Evolutionary conservation across 2,888 invertebrate species (phyloP), one percentile per base, ranked within the genome.

Genomic region (Buathra laborator): DNA sequence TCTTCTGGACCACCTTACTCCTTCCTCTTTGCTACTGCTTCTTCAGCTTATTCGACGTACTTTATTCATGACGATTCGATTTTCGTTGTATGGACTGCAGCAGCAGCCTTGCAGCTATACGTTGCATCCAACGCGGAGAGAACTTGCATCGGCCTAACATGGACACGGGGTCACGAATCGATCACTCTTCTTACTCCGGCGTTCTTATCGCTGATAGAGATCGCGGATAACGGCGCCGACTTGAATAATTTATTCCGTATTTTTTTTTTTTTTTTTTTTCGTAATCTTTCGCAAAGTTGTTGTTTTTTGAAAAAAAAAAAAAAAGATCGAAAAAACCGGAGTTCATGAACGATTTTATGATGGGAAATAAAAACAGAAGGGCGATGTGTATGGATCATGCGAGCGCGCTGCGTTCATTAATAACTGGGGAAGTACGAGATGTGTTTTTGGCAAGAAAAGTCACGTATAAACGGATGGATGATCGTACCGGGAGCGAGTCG

Each of bases 381-480:
- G 37, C 67, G 29, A 62, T 59, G 29, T 75, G 66, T 76, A 82
- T 72, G 79, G 66, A 71, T 84, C 66, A 72, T 72, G 64, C 62
- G 51, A 44, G 72, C 67, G 70, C 74, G 56, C 78, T 29, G 64
- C 86, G 87, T 91, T 92, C 91, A 92, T 92, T 92, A 92, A 92
- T 92, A 92, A 91, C 90, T 87, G 87, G 87, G 86, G 81, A 84
- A 84, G 75, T 59, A 79, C 88, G 87, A 89, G 89, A 90, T 90
- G 89, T 90, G 90, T 89, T 90, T 90, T 89, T 89, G 90, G 90
- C 90, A 89, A 92, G 90, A 89, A 90, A 90, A 91, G 91, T 92
- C 92, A 91, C 92, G 91, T 91, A 91, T 89, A 67, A 86, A 79
- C 86, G 90, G 88, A 91, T 90, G 90, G 90, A 92, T 90, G 91